Conservation (phyloP, 2,888 invertebrate genomes). For the Patella ulyssiponensis region DNA sequence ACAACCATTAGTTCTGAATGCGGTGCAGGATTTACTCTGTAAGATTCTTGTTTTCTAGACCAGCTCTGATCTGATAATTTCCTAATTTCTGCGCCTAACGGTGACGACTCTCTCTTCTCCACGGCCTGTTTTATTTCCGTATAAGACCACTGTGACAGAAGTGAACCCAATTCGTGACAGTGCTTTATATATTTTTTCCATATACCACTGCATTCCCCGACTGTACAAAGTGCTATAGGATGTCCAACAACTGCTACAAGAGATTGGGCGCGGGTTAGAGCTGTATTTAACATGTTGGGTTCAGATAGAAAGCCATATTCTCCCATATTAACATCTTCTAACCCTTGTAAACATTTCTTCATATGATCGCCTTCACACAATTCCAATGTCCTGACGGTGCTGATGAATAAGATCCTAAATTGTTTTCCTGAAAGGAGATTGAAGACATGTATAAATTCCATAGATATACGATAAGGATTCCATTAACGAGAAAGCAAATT, state of each 20-base stretch:
- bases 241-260: slow-evolving; percentile 66
- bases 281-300: slow-evolving; percentile 68
- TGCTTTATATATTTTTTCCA: slow-evolving; percentile 64
- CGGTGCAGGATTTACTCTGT: not conserved
- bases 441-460: not conserved
- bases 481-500: too few species aligned
- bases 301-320: slow-evolving; percentile 68
- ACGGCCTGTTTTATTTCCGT: not conserved
- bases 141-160: slow-evolving; percentile 45
- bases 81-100: not conserved
- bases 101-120: not conserved
- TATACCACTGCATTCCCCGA: slow-evolving; percentile 63
- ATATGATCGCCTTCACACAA: slow-evolving; percentile 45
- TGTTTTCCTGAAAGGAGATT: slow-evolving; percentile 62
- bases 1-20: not conserved
- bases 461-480: not conserved
- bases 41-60: not conserved
- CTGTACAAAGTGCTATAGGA: slow-evolving; percentile 64
- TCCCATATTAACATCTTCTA: slow-evolving; percentile 54
- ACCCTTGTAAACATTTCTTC: slow-evolving; percentile 33
- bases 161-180: slow-evolving; percentile 64
- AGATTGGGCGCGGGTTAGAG: slow-evolving; percentile 66
- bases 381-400: slow-evolving; percentile 63
- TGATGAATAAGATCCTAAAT: slow-evolving; percentile 66
- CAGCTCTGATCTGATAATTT: not conserved